These are phyloP conservation scores for Aptenodytes forsteri DNA, from an alignment of 2,113 vertebrate species.

Conservation along the genomic window DNA sequence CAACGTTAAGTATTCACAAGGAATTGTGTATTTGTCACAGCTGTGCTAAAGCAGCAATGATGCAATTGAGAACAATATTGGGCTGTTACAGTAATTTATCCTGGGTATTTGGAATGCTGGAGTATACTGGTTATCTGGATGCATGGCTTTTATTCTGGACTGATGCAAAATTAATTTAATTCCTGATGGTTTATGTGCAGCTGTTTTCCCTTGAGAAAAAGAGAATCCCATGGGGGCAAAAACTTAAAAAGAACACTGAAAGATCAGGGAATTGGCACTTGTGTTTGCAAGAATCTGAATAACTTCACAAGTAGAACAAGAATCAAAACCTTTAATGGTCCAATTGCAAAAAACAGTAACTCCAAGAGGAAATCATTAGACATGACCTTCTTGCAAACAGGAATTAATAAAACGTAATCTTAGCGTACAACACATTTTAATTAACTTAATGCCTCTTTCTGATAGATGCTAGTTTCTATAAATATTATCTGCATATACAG, in stretches of 20 bases:
- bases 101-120: neutral
- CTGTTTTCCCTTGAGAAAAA: neutral
- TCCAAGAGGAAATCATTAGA: conserved; percentile 25
- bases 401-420: conserved; percentile 22
- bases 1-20: neutral
- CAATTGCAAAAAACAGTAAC: neutral
- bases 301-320: neutral
- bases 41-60: neutral
- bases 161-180: neutral
- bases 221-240: neutral
- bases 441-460: neutral
- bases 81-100: neutral
- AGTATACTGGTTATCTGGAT: neutral
- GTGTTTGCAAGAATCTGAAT: neutral
- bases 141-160: neutral
- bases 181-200: neutral
- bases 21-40: neutral
- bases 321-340: neutral
- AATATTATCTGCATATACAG: neutral
- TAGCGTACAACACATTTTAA: conserved; percentile 8
- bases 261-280: neutral
- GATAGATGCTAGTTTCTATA: conserved; percentile 14
- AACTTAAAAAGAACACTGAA: neutral
- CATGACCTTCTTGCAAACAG: conserved; percentile 8
- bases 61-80: neutral